A percentile compares a stretch with the other conserved stretches of the same genome.
These are phyloP conservation scores for Spialia ferax DNA, from an alignment of 2,888 invertebrate species.

Conservation along the genomic window DNA sequence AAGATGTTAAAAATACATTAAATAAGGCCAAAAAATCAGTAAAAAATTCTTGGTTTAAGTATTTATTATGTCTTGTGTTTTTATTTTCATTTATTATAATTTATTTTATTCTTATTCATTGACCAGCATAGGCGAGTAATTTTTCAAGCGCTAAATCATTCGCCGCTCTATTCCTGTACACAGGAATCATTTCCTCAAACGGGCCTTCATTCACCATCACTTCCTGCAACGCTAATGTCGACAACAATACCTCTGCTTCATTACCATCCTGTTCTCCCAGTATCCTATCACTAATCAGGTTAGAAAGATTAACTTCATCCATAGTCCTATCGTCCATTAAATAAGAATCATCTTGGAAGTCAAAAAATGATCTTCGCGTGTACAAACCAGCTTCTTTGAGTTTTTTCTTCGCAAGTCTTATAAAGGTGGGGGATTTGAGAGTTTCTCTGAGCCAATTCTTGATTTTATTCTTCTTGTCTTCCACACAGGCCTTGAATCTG, in stretches of 20 bases:
- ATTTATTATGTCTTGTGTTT: not conserved
- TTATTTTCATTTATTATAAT: not conserved
- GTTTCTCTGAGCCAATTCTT: constrained; percentile 76
- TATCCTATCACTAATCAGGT: constrained; percentile 72
- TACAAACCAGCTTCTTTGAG: constrained; percentile 65
- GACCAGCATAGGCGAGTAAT: constrained; percentile 4
- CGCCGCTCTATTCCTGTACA: constrained; percentile 7
- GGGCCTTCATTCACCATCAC: constrained; percentile 53
- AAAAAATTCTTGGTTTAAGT: not conserved
- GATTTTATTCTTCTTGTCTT: constrained; percentile 78
- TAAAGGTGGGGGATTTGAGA: constrained; percentile 68
- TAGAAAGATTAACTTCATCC: constrained; percentile 73
- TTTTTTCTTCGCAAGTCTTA: constrained; percentile 74
- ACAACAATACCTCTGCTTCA: constrained; percentile 66
- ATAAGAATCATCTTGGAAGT: constrained; percentile 48
- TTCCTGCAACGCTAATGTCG: constrained; percentile 70
- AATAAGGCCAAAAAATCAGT: not conserved
- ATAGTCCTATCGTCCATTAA: constrained; percentile 64
- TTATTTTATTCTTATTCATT: not conserved
- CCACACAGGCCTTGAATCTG: constrained; percentile 76
- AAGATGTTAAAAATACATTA: too few species aligned
- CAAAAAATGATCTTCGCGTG: constrained; percentile 51
- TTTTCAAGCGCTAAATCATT: constrained; percentile 2
- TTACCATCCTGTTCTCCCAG: constrained; percentile 62
- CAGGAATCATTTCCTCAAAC: constrained; percentile 13